Evolutionary conservation across 2,888 invertebrate genomes (phyloP).

Genomic region (Aphodius sticticus): DNA sequence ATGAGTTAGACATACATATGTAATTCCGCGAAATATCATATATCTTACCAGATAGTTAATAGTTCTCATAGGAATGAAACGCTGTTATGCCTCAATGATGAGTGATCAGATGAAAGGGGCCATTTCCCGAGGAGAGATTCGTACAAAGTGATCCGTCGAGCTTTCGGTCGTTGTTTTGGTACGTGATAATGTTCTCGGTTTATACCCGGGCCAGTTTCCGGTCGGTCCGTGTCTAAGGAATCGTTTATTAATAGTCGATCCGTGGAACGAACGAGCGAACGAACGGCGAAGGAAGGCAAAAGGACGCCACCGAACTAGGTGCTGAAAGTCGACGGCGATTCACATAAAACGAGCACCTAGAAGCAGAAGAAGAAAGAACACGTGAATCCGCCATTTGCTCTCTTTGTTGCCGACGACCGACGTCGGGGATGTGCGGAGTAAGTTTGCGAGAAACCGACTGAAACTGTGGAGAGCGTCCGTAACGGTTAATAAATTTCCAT

Average conservation of each 20-base stretch:
- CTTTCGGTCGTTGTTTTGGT: background rate
- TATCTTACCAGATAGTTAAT: background rate
- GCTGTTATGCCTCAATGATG: background rate
- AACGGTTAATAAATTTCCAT: conserved; percentile 38
- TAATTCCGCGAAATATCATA: too few relatives aligned
- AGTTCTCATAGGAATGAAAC: background rate
- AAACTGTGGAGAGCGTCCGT: conserved; percentile 29
- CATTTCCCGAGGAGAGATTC: background rate
- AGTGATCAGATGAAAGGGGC: background rate
- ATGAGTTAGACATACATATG: too few relatives aligned
- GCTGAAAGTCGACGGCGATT: conserved; percentile 23
- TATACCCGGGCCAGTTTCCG: background rate
- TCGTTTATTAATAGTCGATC: conserved; percentile 23
- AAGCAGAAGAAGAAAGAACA: background rate
- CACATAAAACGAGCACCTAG: conserved; percentile 18
- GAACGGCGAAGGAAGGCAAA: background rate
- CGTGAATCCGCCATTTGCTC: conserved; percentile 16
- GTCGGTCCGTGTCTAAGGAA: conserved; percentile 15
- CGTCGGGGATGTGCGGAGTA: background rate
- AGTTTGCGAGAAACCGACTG: conserved; percentile 30
- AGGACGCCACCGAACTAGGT: conserved; percentile 19
- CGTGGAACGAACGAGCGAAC: background rate
- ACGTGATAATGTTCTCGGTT: conserved; percentile 4
- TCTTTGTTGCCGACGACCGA: conserved; percentile 9
- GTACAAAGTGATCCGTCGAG: conserved; percentile 4